Base-by-base conservation (phyloP, 2,113 vertebrate genomes). In the Saccopteryx bilineata region DNA sequence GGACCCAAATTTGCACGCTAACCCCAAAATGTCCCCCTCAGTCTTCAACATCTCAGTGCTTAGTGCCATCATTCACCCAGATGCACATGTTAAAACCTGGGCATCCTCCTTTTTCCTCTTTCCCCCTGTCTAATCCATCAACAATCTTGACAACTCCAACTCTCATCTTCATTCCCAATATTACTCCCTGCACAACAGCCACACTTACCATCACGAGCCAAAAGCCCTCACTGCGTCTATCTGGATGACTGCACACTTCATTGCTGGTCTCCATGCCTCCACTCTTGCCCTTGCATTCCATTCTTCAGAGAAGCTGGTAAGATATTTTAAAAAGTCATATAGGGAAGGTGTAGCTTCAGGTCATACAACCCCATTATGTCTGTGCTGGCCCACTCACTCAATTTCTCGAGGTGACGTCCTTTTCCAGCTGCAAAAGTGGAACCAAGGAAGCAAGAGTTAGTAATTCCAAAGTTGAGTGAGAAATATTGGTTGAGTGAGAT, bases 301-400 rank as follows among this genome's bases (percentile, higher is more conserved):
- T 85, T 96, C 74, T 88, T 50, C 33, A 61, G 66, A 90, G 48
- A 50, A 61, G 11, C 63, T 48, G 9, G 61, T 6, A 48, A 69
- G 12, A 60, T 39, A 54, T 65, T 88, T 72, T 52, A 58, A 90
- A 76, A 72, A 9, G 5, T n/a, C 61, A 85, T 68, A 17, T 39
- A 39, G 48, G 99, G 99, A 18, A 99, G 97, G 2, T 95, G 93
- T 17, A 99, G 93, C 39, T 98, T 52, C 46, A 99, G 98, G 12
- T 99, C 96, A 0, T 19, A 54, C 7, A 75, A 15, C 28, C 97
- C 88, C 99, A 99, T 99, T 95, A 87, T 99, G 52, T 94, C 96
- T 50, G 98, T 84, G 8, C 97, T 82, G 50, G 98, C 99, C 99
- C 99, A 99, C 31, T 99, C 97, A 23, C 86, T 76, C 87, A 99